These are phyloP conservation scores for Papilio polyxenes DNA, from an alignment of 1,140 invertebrate species.

Conservation along the genomic window DNA sequence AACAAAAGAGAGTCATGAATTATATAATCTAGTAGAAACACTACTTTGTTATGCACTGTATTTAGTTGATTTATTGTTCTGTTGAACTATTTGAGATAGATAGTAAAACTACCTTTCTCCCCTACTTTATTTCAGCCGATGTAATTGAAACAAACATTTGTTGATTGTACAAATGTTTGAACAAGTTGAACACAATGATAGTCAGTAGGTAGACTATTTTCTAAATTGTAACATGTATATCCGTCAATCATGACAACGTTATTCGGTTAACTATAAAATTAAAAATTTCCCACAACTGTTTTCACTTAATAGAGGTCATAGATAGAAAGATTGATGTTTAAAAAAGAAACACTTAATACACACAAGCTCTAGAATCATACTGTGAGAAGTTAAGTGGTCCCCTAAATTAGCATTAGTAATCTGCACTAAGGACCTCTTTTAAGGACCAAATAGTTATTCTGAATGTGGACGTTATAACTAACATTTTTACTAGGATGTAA, in stretches of 20 bases:
- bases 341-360: background rate
- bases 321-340: background rate
- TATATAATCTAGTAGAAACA: background rate
- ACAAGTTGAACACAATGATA: background rate
- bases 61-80: background rate
- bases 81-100: background rate
- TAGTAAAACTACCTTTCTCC: conserved; percentile 17
- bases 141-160: conserved; percentile 10
- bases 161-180: conserved; percentile 1
- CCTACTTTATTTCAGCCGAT: background rate
- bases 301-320: background rate
- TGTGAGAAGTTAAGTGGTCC: no score
- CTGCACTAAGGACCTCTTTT: background rate
- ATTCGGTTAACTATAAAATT: background rate
- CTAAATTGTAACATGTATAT: background rate
- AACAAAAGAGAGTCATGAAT: conserved; percentile 58
- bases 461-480: background rate
- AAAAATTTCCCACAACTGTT: background rate
- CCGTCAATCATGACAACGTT: background rate
- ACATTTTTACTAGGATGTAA: background rate
- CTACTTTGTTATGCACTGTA: background rate
- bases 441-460: background rate
- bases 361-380: no score
- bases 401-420: no score
- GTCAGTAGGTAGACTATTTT: background rate